A percentile compares a stretch with the other conserved stretches of the same genome.
Evolutionary conservation across 2,888 invertebrate species (phyloP).

Genomic region (Rutpela maculata): DNA sequence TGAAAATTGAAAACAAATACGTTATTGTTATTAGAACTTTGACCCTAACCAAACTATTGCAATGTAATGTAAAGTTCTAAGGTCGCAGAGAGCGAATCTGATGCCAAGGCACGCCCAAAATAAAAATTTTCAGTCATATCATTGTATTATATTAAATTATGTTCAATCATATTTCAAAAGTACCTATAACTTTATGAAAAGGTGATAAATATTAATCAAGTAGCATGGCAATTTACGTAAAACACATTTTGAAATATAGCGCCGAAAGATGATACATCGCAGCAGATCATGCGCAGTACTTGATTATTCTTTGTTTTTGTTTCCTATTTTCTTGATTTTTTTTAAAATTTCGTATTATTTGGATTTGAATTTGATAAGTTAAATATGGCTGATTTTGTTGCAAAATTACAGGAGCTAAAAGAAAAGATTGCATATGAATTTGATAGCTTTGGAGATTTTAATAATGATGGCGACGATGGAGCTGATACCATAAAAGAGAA

Average conservation of each 20-base stretch:
- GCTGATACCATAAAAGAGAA: conserved; percentile 7
- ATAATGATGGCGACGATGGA: neutral
- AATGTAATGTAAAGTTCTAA: too few species aligned
- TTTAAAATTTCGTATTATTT: neutral
- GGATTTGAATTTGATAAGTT: neutral
- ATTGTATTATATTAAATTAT: too few species aligned
- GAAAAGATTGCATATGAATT: conserved; percentile 32
- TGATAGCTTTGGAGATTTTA: conserved; percentile 15
- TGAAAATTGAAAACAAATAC: neutral
- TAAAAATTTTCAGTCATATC: too few species aligned
- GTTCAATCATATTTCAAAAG: too few species aligned
- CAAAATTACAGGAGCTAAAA: conserved; percentile 35
- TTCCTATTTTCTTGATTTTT: too few species aligned
- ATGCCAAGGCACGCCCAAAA: too few species aligned
- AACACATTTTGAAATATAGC: too few species aligned
- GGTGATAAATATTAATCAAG: too few species aligned
- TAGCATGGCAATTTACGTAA: too few species aligned
- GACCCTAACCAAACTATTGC: neutral
- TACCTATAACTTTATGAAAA: too few species aligned
- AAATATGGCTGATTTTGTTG: conserved; percentile 36
- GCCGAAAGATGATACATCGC: too few species aligned
- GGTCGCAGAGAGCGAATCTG: neutral
- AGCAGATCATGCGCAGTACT: neutral
- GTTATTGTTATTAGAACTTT: conserved; percentile 5
- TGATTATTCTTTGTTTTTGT: neutral